Base-by-base conservation (phyloP, 2,888 invertebrate species). In the Troilus luridus region DNA sequence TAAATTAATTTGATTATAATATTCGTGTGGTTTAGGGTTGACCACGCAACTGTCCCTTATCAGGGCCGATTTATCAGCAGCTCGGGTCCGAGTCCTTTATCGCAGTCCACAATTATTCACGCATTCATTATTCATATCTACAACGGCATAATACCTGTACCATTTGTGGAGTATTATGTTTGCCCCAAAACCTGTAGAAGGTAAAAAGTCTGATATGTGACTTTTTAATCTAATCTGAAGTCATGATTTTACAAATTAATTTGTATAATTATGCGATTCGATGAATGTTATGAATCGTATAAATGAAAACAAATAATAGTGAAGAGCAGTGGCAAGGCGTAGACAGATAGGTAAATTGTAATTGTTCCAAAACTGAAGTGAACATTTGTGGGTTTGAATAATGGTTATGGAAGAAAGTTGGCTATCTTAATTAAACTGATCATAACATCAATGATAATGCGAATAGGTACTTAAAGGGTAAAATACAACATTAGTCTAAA, bases 1-100 rank as follows among this genome's bases (percentile, higher is more conserved):
- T 90, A 90, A 90, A 90, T 90, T 90, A 90, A 90, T 90, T 90
- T 77, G 67, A 90, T 90, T 90, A 90, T 90, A 90, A 90, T 90
- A 90, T 90, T 90, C 90, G 90, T 90, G 90, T 90, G 90, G 90
- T 90, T 85, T 90, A 77, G 90, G 64, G 58, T 72, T 85, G 72
- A 58, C 77, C 90, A 90, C 90, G 90, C 90, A 59, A 90, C 72
- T 56, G 27, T 67, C 90, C 88, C 58, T 77, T 90, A 90, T 90
- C 90, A 72, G 17, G n/a, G 24, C 54, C 90, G 90, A 90, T 90
- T 72, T 90, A 90, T 90, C 90, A 90, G 77, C 90, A 19, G 21
- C 88, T 64, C 27, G 54, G 64, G 67, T 41, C 64, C n/a, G 54
- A 62, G 67, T 54, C 89, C 64, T 67, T 89, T 89, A 89, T 89